Conservation (phyloP, 2,113 vertebrate species). For the Macaca mulatta region DNA sequence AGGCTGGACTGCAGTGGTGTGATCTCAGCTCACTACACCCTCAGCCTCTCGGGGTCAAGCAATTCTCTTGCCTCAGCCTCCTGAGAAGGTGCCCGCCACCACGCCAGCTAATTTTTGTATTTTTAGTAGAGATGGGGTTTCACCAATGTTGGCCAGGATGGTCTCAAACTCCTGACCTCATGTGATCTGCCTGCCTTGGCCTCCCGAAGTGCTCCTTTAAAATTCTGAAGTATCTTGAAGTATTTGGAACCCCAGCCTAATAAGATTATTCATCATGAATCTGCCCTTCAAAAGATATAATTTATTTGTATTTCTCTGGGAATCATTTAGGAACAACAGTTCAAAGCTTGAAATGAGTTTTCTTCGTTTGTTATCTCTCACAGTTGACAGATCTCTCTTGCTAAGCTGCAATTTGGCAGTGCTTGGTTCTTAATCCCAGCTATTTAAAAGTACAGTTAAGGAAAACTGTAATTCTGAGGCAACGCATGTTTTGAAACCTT, state of each 20-base stretch:
- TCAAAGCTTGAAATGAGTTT: slow-evolving; percentile 47
- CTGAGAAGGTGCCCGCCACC: too few relatives aligned
- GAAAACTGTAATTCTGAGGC: neutral
- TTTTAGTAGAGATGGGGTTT: too few relatives aligned
- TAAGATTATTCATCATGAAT: neutral
- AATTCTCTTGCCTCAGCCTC: too few relatives aligned
- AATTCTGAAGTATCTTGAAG: neutral
- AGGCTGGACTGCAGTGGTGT: too few relatives aligned
- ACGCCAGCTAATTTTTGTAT: too few relatives aligned
- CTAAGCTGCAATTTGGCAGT: slow-evolving; percentile 5
- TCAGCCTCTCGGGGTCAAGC: too few relatives aligned
- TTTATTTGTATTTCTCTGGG: slow-evolving; percentile 32
- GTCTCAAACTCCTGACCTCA: too few relatives aligned
- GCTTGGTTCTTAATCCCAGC: neutral
- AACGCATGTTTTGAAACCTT: neutral
- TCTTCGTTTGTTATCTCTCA: slow-evolving; percentile 32
- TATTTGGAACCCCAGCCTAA: neutral
- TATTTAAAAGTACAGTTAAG: slow-evolving; percentile 18
- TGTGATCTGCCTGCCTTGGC: too few relatives aligned
- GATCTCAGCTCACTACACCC: too few relatives aligned
- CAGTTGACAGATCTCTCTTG: slow-evolving; percentile 12
- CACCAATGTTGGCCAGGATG: too few relatives aligned
- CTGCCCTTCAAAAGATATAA: neutral
- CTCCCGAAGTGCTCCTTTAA: neutral
- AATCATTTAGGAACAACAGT: neutral